Conservation (phyloP, 2,113 vertebrate species). For the Scatophagus argus region DNA sequence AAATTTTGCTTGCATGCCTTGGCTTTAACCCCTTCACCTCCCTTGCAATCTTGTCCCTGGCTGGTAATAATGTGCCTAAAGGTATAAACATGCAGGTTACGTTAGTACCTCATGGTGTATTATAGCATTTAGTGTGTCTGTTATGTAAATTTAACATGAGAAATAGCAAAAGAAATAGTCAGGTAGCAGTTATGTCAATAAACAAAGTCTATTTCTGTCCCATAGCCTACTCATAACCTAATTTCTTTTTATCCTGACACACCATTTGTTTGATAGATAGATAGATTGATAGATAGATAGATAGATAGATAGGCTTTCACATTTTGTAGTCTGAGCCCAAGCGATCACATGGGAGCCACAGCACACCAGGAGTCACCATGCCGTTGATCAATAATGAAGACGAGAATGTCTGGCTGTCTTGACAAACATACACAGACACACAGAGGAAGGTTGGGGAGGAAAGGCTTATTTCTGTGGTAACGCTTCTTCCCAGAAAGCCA, state of each 20-base stretch:
- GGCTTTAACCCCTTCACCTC: slow-evolving; percentile 19
- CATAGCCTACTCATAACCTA: neutral
- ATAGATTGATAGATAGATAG: too few species aligned
- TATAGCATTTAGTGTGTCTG: neutral
- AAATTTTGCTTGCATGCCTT: slow-evolving; percentile 41
- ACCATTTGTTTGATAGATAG: neutral
- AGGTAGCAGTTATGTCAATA: neutral
- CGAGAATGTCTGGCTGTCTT: neutral
- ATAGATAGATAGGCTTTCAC: too few species aligned
- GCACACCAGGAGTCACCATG: neutral
- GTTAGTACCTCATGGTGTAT: neutral
- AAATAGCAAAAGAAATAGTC: too few species aligned
- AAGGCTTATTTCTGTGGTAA: slow-evolving; percentile 4
- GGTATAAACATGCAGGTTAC: neutral
- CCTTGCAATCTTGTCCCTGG: neutral
- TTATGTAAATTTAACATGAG: slow-evolving; percentile 6
- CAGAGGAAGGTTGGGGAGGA: neutral
- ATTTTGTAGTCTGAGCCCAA: neutral
- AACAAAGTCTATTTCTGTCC: neutral
- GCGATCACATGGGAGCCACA: neutral
- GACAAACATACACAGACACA: slow-evolving; percentile 2
- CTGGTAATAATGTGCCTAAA: neutral
- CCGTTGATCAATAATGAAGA: slow-evolving; percentile 9
- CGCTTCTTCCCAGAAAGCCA: slow-evolving; percentile 43
- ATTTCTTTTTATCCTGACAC: neutral